Evolutionary conservation across 2,113 vertebrate genomes (phyloP).

Genomic region (Benitochromis conjunctus): DNA sequence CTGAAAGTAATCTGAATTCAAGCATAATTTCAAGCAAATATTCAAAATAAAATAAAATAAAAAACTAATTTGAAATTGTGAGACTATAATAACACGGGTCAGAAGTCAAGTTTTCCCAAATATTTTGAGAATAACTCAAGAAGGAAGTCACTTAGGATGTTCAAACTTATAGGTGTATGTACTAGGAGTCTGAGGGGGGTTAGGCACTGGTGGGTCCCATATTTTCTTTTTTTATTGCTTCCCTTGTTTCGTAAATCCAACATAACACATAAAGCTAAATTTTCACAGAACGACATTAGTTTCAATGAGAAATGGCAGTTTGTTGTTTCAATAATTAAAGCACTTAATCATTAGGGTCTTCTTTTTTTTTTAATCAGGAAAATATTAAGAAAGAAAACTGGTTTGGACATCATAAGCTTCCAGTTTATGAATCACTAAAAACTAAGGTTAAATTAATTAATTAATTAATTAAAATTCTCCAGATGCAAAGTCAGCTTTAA

Average conservation of each 20-base stretch:
- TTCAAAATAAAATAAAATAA: too few relatives aligned
- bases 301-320: background rate
- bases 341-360: background rate
- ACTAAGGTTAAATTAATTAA: background rate
- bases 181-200: fast-evolving
- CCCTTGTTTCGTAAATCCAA: background rate
- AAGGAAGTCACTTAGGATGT: background rate
- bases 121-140: background rate
- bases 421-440: background rate
- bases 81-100: too few relatives aligned
- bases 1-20: too few relatives aligned
- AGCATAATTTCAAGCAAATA: too few relatives aligned
- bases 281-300: background rate
- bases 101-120: background rate
- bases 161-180: background rate
- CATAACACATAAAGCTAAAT: background rate
- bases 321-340: background rate
- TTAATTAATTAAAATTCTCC: fast-evolving
- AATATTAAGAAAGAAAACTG: background rate
- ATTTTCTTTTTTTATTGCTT: background rate
- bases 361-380: background rate
- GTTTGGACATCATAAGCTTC: background rate
- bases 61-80: too few relatives aligned
- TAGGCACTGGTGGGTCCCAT: background rate
- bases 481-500: background rate